These are phyloP conservation scores for Pomatostomus ruficeps DNA, from an alignment of 2,113 vertebrate genomes.

Conservation along the genomic window DNA sequence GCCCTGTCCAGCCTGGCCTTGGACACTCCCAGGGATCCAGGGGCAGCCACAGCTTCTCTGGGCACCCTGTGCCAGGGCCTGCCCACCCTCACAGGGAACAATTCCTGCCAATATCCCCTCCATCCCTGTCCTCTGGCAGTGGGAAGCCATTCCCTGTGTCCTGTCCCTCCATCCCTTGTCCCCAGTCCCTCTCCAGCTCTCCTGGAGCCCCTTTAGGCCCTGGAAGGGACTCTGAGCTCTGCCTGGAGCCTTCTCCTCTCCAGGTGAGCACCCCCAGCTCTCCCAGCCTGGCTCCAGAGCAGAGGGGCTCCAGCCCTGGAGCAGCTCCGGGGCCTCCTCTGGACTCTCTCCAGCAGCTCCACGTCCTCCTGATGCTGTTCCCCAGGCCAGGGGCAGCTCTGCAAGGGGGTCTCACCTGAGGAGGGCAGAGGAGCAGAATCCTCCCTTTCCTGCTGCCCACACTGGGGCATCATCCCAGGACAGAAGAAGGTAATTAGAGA, in stretches of 20 bases:
- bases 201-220: neutral
- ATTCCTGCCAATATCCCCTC: neutral
- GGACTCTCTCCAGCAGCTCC: accelerated
- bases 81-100: accelerated
- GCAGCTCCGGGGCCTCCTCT: accelerated
- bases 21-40: neutral
- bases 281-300: neutral
- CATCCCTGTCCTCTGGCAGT: accelerated
- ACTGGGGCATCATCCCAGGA: accelerated
- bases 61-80: neutral
- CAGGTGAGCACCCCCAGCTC: neutral
- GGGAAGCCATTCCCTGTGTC: neutral
- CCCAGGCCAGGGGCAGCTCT: neutral
- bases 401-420: neutral
- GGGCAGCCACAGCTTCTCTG: neutral
- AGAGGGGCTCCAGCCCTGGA: neutral
- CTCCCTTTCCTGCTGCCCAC: accelerated
- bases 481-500: neutral
- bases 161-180: neutral
- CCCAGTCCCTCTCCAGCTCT: neutral
- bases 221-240: neutral
- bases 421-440: accelerated
- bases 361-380: accelerated
- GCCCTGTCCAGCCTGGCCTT: accelerated
- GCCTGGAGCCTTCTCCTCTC: neutral